These are phyloP conservation scores for Bombus superbus DNA, from an alignment of 1,140 invertebrate species.

Conservation along the genomic window DNA sequence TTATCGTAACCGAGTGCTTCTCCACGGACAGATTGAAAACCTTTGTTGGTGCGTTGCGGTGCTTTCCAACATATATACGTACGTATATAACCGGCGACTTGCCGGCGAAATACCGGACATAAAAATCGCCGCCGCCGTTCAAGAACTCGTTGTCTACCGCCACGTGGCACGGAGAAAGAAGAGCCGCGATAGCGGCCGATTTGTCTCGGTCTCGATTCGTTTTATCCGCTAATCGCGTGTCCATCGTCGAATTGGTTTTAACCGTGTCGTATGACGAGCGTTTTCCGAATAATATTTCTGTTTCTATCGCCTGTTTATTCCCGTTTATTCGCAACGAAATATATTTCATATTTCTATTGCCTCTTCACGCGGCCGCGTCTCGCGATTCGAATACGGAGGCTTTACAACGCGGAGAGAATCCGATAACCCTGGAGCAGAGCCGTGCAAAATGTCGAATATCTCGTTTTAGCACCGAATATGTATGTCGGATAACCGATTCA, in stretches of 20 bases:
- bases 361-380: neutral
- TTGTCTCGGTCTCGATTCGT: neutral
- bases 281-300: neutral
- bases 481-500: constrained; percentile 39
- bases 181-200: neutral
- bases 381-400: neutral
- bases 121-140: constrained; percentile 31
- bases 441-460: constrained; percentile 4
- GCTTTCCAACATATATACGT: neutral
- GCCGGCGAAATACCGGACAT: constrained; percentile 35
- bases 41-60: neutral
- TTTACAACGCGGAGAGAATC: neutral
- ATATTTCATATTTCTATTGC: neutral
- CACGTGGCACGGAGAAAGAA: neutral
- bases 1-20: constrained; percentile 60
- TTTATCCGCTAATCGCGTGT: neutral
- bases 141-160: neutral
- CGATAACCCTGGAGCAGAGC: neutral
- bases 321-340: neutral
- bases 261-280: neutral
- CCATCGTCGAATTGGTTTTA: neutral
- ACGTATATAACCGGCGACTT: constrained; percentile 18
- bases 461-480: neutral
- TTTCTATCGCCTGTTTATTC: neutral
- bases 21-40: constrained; percentile 62